Evolutionary conservation across 2,888 invertebrate genomes (phyloP), one percentile per base, ranked within the genome.

Genomic region (Yponomeuta malinellus): DNA sequence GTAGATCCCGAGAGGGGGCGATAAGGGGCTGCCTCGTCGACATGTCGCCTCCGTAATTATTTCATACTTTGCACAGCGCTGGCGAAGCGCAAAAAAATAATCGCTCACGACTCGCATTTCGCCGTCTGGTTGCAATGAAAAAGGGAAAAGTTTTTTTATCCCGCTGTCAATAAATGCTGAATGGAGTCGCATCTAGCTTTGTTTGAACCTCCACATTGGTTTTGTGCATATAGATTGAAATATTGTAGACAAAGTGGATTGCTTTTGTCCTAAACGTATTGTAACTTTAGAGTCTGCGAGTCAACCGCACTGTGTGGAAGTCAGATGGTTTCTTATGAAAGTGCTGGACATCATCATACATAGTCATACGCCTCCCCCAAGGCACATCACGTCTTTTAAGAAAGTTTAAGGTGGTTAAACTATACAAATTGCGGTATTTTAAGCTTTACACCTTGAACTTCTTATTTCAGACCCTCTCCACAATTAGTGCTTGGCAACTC

Each of bases 11-110:
- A 59, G 65, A 23, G 4, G 33, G 31, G 23, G 63, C 63, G 65
- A 65, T 65, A 33, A 65, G 65, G 65, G 65, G 65, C 65, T n/a
- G 65, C 29, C 43, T 43, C 12, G 65, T 65, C 65, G 71, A 81
- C 79, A 81, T 83, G 84, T 84, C 82, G 83, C 81, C 81, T 81
- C 82, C 83, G 86, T 90, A 89, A 90, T 90, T 90, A 90, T 90
- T 90, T 89, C 88, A 88, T 89, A 86, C 74, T 86, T 85, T 83
- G 84, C 84, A 83, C 87, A 84, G 84, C 81, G 81, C 83, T 79
- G 84, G 81, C 79, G 77, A 83, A 79, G 78, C 81, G 83, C 80
- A 81, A 83, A 85, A 88, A 67, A 23, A 87, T 87, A 87, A 89
- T 89, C 83, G 85, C 74, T 75, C 74, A 72, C 75, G 79, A 79